Evolutionary conservation across 2,113 vertebrate species (phyloP), one percentile per base, ranked within the genome.

Genomic region (Sceloporus undulatus): DNA sequence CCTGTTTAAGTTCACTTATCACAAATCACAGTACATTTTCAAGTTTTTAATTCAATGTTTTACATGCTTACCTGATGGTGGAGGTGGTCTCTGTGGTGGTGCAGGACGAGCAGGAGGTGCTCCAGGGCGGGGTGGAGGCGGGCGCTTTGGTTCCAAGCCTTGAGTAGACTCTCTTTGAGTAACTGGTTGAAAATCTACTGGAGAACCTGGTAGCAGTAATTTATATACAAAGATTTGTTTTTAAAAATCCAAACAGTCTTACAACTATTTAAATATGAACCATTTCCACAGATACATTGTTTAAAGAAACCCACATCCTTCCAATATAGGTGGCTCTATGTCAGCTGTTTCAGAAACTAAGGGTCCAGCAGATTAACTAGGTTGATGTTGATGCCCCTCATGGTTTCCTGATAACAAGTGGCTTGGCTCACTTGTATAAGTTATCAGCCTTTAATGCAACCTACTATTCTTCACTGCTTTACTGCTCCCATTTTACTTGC

Each of bases 81-180:
- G 99, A 18, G 99, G 99, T 0, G 99, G 99, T 34, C 99, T 98
- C 83, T 99, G 99, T 0, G 99, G 99, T 6, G 99, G 99, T 25
- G 98, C 96, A 0, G 99, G 98, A 38, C 98, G 98, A 0, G 98
- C 95, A 4, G 99, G 99, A 29, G 98, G 99, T 18, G 97, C 98
- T 0, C 97, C 91, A 0, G 98, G 99, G 0, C 98, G 98, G 89
- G 98, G 98, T 0, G 98, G 98, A 0, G 99, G 98, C 0, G 97
- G 97, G 0, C 98, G 98, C 92, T 98, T 99, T 7, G 98, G 98
- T 92, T 99, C 98, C 68, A 98, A 65, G 59, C 74, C 83, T 86
- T 96, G 96, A 62, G 94, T 74, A 84, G 96, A 76, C 1, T 97
- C 97, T 42, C 94, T 97, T 84, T 97, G 97, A 66, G 95, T 88